A percentile compares a stretch with the other conserved stretches of the same genome.
Evolutionary conservation across 2,797 vertebrate genomes (phyloP).

Genomic region (Tapirus indicus): DNA sequence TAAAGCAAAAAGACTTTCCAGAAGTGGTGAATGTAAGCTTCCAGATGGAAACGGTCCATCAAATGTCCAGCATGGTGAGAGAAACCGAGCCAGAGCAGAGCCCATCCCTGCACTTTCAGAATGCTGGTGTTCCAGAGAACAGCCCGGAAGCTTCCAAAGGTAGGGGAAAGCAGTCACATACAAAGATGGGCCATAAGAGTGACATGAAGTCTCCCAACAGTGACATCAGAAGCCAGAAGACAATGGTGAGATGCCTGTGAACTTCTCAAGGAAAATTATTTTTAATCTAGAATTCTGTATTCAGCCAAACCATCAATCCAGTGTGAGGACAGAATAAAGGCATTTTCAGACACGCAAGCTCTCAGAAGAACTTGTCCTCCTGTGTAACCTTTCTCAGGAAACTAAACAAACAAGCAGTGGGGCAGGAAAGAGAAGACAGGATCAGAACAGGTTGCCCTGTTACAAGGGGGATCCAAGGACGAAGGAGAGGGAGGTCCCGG

Average conservation of each 20-base stretch:
- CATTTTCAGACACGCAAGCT: not conserved
- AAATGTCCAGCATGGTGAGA: rapidly evolving
- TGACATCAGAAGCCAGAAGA: not conserved
- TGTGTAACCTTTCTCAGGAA: not conserved
- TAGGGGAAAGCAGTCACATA: not conserved
- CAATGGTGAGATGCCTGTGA: not conserved
- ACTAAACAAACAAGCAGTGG: not conserved
- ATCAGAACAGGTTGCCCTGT: not conserved
- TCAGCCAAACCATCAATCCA: slow-evolving; percentile 52
- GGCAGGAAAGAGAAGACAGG: not conserved
- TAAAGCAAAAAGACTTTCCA: not conserved
- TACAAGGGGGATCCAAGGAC: not conserved
- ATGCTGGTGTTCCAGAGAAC: not conserved
- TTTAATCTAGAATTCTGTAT: slow-evolving; percentile 54
- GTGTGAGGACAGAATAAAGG: not conserved
- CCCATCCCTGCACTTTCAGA: not conserved
- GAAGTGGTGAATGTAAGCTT: not conserved
- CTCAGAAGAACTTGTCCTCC: not conserved
- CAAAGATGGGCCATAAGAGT: not conserved
- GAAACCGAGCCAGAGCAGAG: not conserved
- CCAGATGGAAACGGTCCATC: not conserved
- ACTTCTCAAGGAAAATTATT: slow-evolving; percentile 1
- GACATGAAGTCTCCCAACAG: not conserved
- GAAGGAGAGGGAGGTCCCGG: not conserved
- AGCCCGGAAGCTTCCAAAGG: not conserved